Evolutionary conservation across 1,140 invertebrate genomes (phyloP).

Genomic region (Probaryconus sp.): DNA sequence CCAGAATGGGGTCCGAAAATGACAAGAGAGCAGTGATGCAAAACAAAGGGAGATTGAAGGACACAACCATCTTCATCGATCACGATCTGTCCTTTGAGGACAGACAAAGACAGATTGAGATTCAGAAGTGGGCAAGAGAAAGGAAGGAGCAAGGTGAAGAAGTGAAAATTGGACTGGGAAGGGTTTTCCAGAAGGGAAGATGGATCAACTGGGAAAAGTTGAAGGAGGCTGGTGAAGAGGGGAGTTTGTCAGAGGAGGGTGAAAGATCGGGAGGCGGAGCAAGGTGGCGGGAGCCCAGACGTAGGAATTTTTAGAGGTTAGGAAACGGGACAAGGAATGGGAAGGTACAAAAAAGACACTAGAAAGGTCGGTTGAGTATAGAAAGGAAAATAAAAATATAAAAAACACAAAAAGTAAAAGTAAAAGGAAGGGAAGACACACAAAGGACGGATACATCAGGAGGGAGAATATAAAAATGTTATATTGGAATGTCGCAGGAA

Average conservation of each 20-base stretch:
- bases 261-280: too few species aligned
- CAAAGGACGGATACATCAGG: too few species aligned
- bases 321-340: neutral
- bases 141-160: neutral
- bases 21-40: conserved; percentile 6
- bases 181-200: neutral
- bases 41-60: neutral
- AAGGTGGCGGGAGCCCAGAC: neutral
- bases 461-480: too few species aligned
- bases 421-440: too few species aligned
- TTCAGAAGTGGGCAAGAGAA: neutral
- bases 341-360: too few species aligned
- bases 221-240: neutral
- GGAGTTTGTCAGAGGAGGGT: too few species aligned
- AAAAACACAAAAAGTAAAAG: too few species aligned
- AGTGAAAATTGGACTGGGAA: neutral
- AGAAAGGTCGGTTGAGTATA: too few species aligned
- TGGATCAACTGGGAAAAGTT: conserved; percentile 2
- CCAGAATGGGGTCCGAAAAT: too few species aligned
- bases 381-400: too few species aligned
- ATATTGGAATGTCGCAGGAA: too few species aligned
- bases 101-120: neutral
- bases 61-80: neutral
- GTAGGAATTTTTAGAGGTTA: neutral
- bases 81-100: conserved; percentile 6